Conservation (phyloP, 2,888 invertebrate species). For the Cosmorhoe ocellata region DNA sequence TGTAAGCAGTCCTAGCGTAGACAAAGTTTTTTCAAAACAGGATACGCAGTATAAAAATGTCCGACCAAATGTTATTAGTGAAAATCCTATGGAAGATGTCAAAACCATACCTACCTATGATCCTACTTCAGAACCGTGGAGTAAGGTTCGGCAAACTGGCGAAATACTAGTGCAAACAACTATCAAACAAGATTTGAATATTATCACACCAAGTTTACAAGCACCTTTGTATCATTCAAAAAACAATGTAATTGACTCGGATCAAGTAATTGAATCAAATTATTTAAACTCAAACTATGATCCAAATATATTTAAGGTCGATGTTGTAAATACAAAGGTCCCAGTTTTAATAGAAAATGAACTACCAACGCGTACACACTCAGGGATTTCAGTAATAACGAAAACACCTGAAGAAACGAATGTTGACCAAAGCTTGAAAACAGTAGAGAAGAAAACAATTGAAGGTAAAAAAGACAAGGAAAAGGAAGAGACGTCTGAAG, state of each 20-base stretch:
- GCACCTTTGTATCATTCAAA: neutral
- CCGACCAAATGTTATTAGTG: neutral
- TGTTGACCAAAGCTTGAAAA: constrained; percentile 2
- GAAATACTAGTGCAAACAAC: neutral
- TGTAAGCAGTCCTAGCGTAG: neutral
- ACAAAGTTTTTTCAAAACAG: neutral
- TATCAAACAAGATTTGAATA: neutral
- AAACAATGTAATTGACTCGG: neutral
- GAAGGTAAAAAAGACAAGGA: constrained; percentile 8
- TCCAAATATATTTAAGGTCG: neutral
- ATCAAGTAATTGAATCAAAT: neutral
- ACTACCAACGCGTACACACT: constrained; percentile 9
- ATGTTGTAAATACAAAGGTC: constrained; percentile 1
- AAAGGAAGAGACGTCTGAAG: constrained; percentile 8
- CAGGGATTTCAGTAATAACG: constrained; percentile 16
- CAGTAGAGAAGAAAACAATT: constrained; percentile 3
- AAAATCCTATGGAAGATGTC: neutral
- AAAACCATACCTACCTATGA: neutral
- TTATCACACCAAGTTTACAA: neutral
- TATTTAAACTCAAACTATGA: neutral
- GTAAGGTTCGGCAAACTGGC: neutral
- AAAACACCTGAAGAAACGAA: neutral
- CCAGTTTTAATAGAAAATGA: constrained; percentile 5
- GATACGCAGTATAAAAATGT: neutral
- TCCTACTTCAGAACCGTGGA: neutral